Conservation (phyloP, 2,113 vertebrate species). For the Lophius piscatorius region DNA sequence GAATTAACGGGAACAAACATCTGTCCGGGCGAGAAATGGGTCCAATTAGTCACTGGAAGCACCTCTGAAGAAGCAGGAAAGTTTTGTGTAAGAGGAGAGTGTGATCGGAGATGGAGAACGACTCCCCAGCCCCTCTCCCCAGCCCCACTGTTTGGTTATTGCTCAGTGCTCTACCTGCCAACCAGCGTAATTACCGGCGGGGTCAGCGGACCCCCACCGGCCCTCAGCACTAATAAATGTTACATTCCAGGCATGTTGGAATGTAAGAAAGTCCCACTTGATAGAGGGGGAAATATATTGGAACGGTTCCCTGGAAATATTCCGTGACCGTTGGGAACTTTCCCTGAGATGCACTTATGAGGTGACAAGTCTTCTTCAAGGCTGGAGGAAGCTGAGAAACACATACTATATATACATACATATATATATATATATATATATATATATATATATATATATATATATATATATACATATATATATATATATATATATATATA, state of each 20-base stretch:
- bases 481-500: too few relatives aligned
- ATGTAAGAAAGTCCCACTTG: slow-evolving; percentile 28
- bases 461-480: too few relatives aligned
- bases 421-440: too few relatives aligned
- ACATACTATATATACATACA: too few relatives aligned
- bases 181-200: slow-evolving; percentile 30
- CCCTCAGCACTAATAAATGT: slow-evolving; percentile 27
- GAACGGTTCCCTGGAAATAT: too few relatives aligned
- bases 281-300: slow-evolving; percentile 11
- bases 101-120: slow-evolving; percentile 10
- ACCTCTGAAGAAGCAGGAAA: slow-evolving; percentile 26
- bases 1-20: slow-evolving; percentile 24
- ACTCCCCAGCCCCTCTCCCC: too few relatives aligned
- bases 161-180: slow-evolving; percentile 20
- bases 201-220: slow-evolving; percentile 17
- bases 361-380: too few relatives aligned
- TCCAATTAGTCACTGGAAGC: slow-evolving; percentile 45
- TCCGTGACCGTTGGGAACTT: too few relatives aligned
- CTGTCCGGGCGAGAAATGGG: slow-evolving; percentile 11
- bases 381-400: too few relatives aligned
- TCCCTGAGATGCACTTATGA: too few relatives aligned
- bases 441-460: too few relatives aligned
- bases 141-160: slow-evolving; percentile 16
- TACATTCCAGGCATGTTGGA: slow-evolving; percentile 4
- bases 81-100: slow-evolving; percentile 28